Conservation (phyloP, 2,113 vertebrate species). For the Gnathonemus longibarbis region DNA sequence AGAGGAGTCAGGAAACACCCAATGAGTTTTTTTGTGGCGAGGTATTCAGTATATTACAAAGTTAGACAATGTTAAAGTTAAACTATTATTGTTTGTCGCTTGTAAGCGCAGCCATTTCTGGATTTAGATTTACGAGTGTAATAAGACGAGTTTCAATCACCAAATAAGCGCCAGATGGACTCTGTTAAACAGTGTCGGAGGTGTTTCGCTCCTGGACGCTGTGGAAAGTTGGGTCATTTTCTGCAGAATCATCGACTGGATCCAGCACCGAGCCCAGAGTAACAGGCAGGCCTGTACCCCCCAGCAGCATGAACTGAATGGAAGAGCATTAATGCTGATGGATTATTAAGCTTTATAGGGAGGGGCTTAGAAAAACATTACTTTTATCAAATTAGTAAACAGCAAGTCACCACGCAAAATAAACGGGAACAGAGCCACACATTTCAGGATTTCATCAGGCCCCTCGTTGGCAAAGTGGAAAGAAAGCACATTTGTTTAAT, state of each 20-base stretch:
- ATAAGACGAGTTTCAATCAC: not conserved
- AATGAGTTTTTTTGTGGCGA: not conserved
- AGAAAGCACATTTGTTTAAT: not conserved
- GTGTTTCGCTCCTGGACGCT: not conserved
- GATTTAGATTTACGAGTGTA: not conserved
- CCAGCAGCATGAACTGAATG: not conserved
- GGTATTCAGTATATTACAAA: not conserved
- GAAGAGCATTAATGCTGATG: not conserved
- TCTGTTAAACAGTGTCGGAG: not conserved
- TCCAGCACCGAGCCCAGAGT: not conserved
- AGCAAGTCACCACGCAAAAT: not conserved
- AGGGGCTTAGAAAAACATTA: not conserved
- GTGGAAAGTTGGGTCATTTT: not conserved
- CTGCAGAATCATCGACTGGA: not conserved
- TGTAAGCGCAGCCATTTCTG: not conserved
- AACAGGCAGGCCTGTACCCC: not conserved
- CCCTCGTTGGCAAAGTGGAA: not conserved
- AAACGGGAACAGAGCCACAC: not conserved
- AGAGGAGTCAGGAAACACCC: not conserved
- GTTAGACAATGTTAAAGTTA: not conserved
- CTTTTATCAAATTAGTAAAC: not conserved
- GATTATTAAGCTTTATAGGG: not conserved
- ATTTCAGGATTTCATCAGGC: not conserved
- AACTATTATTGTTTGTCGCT: not conserved
- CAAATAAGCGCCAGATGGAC: not conserved